These are phyloP conservation scores for Australoheros scitulus DNA, from an alignment of 2,113 vertebrate species.

Conservation along the genomic window DNA sequence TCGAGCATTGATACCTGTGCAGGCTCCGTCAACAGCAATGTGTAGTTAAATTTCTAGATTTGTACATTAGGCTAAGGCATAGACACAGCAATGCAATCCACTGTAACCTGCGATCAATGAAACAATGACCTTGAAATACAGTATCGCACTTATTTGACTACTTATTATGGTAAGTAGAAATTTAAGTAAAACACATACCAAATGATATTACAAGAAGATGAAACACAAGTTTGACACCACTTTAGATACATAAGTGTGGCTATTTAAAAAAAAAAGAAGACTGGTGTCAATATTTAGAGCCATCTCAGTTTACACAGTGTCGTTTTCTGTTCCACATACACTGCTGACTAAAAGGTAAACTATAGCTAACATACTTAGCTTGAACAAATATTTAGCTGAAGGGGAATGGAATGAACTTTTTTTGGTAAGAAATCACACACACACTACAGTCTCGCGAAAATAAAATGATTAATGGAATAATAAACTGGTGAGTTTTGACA, in stretches of 20 bases:
- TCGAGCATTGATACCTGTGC: no score
- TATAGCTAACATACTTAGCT: not conserved
- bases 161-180: not conserved
- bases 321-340: not conserved
- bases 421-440: not conserved
- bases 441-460: not conserved
- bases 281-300: not conserved
- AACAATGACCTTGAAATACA: not conserved
- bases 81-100: not conserved
- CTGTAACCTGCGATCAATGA: no score
- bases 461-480: not conserved
- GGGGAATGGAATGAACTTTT: not conserved
- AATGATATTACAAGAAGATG: not conserved
- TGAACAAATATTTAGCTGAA: conserved; percentile 19
- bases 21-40: not conserved
- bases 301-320: not conserved
- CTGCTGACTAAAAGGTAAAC: not conserved
- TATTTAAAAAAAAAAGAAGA: not conserved
- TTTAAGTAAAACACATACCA: not conserved
- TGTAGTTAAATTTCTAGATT: not conserved
- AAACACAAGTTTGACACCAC: not conserved
- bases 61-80: not conserved
- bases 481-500: not conserved
- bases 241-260: not conserved
- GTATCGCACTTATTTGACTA: not conserved